phyloP scores from a whole-genome alignment of 2,113 vertebrate species.

The Phalacrocorax aristotelis region DNA sequence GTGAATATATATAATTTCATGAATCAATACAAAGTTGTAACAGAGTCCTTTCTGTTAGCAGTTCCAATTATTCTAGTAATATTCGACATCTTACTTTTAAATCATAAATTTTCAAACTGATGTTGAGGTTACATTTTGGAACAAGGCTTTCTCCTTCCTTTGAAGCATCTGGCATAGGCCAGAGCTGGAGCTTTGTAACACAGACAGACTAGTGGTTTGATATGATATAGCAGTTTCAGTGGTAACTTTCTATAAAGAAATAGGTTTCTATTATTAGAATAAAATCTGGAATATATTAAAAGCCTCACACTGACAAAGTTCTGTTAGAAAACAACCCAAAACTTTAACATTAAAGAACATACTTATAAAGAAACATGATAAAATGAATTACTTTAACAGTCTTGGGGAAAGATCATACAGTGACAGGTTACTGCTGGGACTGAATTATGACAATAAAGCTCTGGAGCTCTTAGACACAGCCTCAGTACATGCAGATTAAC shows the following conservation, averaged over 20 bases:
- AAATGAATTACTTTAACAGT: neutral
- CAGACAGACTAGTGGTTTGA: neutral
- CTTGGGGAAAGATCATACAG: neutral
- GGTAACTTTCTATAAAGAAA: neutral
- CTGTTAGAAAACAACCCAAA: neutral
- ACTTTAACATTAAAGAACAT: neutral
- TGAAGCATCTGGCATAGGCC: neutral
- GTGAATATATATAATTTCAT: neutral
- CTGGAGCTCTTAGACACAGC: neutral
- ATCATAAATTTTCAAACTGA: neutral
- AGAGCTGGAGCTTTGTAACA: neutral
- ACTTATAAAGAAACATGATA: neutral
- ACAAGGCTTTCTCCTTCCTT: neutral
- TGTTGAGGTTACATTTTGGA: neutral
- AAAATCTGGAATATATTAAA: slow-evolving; percentile 1
- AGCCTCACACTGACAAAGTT: neutral
- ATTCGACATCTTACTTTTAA: neutral
- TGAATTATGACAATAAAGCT: neutral
- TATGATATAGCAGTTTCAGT: neutral
- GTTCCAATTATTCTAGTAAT: slow-evolving; percentile 1
- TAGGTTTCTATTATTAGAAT: neutral
- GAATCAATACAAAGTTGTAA: neutral
- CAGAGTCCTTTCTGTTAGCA: neutral
- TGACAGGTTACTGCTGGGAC: neutral
- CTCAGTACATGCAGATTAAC: neutral